Percentiles rank a stretch among this genome's conserved stretches.
Conservation (phyloP, 2,888 invertebrate genomes). For the Diploptera punctata region DNA sequence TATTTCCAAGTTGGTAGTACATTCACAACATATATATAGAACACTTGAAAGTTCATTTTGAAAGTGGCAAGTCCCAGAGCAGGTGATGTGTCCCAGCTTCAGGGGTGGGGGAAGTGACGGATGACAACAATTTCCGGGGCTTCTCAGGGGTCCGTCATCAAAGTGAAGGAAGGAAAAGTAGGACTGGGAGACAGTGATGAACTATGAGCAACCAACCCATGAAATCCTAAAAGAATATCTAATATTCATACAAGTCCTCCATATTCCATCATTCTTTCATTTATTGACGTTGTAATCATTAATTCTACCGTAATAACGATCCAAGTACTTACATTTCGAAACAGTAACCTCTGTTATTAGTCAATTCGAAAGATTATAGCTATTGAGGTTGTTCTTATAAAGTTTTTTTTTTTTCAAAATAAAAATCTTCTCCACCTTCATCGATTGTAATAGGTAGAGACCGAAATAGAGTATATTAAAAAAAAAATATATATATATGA, state of each 20-base stretch:
- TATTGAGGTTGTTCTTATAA: no score
- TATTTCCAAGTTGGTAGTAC: constrained; percentile 6
- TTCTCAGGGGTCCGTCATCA: constrained; percentile 28
- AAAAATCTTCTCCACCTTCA: no score
- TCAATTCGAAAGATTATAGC: no score
- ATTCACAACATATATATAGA: constrained; percentile 3
- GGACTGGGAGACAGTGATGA: constrained; percentile 18
- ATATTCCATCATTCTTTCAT: no score
- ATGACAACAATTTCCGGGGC: constrained; percentile 28
- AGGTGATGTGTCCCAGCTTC: not conserved
- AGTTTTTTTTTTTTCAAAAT: no score
- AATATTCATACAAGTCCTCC: constrained; percentile 17
- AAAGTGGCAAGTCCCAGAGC: constrained; percentile 11
- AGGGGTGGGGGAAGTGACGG: constrained; percentile 8
- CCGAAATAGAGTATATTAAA: no score
- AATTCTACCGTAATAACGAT: no score
- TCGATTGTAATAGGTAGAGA: no score
- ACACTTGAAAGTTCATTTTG: constrained; percentile 19
- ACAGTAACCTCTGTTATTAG: no score
- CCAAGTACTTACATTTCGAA: no score
- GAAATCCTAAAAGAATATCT: constrained; percentile 1
- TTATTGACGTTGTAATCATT: no score
- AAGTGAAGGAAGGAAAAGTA: not conserved
- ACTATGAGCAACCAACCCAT: not conserved
- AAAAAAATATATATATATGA: no score